These are phyloP conservation scores for Pterostichus niger DNA, from an alignment of 2,888 invertebrate genomes.

Conservation along the genomic window DNA sequence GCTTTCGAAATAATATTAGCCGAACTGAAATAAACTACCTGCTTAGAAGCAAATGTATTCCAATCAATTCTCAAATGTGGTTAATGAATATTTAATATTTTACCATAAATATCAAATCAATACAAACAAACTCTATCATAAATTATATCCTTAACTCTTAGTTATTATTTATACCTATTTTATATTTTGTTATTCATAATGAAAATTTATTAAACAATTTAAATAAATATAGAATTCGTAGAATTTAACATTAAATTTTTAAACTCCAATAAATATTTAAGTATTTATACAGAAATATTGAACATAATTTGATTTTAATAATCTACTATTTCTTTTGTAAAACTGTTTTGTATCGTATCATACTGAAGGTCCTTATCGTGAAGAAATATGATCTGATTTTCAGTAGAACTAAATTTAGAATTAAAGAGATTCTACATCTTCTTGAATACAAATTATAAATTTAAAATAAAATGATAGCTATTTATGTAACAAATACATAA, in stretches of 20 bases:
- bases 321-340: too few relatives aligned
- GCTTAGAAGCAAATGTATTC: constrained; percentile 38
- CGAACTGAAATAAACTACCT: constrained; percentile 36
- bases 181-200: constrained; percentile 13
- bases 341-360: too few relatives aligned
- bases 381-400: too few relatives aligned
- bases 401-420: too few relatives aligned
- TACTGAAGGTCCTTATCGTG: too few relatives aligned
- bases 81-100: constrained; percentile 46
- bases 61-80: constrained; percentile 13
- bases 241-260: too few relatives aligned
- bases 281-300: too few relatives aligned
- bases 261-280: neutral
- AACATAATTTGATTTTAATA: too few relatives aligned
- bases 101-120: constrained; percentile 26
- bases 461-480: too few relatives aligned
- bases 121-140: constrained; percentile 1
- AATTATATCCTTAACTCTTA: neutral
- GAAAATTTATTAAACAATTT: constrained; percentile 21
- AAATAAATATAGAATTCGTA: neutral
- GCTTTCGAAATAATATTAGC: constrained; percentile 19
- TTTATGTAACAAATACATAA: too few relatives aligned
- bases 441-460: too few relatives aligned
- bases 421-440: too few relatives aligned
- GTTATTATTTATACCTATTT: constrained; percentile 8